phyloP scores from a whole-genome alignment of 2,888 invertebrate species.

The Cryptus armator region DNA sequence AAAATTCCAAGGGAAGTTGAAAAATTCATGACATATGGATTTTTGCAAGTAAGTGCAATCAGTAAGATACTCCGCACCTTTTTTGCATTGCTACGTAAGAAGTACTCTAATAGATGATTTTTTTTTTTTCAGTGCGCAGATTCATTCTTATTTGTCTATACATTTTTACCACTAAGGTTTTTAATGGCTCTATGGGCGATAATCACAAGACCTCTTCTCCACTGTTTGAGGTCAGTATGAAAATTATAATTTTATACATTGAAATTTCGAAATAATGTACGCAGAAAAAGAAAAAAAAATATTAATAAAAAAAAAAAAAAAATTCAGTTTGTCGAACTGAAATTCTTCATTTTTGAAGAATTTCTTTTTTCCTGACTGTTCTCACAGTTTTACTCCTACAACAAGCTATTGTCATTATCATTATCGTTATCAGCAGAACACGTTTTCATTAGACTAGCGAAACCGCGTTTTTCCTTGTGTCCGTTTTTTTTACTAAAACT shows the following conservation, averaged over 20 bases:
- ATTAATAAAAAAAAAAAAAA: background rate
- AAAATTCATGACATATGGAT: conserved; percentile 97
- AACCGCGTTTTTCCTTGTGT: background rate
- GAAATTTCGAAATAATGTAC: too few species aligned
- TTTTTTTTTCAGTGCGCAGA: conserved; percentile 91
- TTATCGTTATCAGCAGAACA: too few species aligned
- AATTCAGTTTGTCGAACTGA: too few species aligned
- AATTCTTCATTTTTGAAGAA: background rate
- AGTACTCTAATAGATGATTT: background rate
- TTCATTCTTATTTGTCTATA: conserved; percentile 98
- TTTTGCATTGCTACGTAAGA: background rate
- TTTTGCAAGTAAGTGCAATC: conserved; percentile 89
- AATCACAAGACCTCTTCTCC: conserved; percentile 90
- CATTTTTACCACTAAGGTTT: conserved; percentile 97
- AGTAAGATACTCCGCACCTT: background rate
- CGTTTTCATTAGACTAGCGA: too few species aligned
- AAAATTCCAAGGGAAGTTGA: conserved; percentile 97
- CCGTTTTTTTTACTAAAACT: background rate
- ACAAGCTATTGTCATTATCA: too few species aligned
- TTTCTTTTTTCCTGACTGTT: background rate
- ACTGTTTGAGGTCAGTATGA: conserved; percentile 89
- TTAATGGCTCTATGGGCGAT: conserved; percentile 94
- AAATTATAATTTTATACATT: background rate
- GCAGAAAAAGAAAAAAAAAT: too few species aligned
- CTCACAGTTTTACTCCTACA: too few species aligned